These are phyloP conservation scores for Drosophila bocqueti DNA, from an alignment of 1,140 invertebrate genomes.

Conservation along the genomic window DNA sequence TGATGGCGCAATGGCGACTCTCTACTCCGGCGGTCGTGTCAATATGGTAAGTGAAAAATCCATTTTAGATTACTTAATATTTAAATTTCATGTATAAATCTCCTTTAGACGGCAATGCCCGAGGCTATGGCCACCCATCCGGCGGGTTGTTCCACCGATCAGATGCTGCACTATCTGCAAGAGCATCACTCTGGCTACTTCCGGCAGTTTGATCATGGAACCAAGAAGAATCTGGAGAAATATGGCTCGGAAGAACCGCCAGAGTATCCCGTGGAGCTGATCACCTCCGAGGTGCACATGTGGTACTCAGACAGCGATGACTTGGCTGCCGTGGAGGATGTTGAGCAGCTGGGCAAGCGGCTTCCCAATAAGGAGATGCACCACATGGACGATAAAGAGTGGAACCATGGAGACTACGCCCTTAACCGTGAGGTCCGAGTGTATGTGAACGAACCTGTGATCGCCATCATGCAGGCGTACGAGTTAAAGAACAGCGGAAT, in stretches of 20 bases:
- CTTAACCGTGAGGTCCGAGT: constrained; percentile 44
- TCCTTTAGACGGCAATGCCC: constrained; percentile 81
- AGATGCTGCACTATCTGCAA: constrained; percentile 86
- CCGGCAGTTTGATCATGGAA: constrained; percentile 85
- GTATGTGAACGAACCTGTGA: constrained; percentile 67
- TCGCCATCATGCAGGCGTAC: constrained; percentile 61
- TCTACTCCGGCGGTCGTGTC: constrained; percentile 30
- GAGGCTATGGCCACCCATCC: constrained; percentile 85
- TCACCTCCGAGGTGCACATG: constrained; percentile 87
- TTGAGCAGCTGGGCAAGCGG: constrained; percentile 85
- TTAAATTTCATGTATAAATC: background rate
- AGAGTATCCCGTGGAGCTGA: constrained; percentile 86
- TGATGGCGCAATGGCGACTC: background rate
- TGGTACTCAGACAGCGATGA: constrained; percentile 88
- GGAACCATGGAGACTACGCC: constrained; percentile 88
- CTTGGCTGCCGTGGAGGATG: constrained; percentile 87
- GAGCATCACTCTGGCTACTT: constrained; percentile 79
- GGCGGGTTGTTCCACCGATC: constrained; percentile 86
- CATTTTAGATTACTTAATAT: background rate
- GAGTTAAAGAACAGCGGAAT: constrained; percentile 20
- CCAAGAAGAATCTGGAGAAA: constrained; percentile 84
- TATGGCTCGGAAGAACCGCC: constrained; percentile 86
- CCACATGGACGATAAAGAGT: constrained; percentile 86
- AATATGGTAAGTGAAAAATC: constrained; percentile 52
- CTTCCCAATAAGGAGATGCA: constrained; percentile 84